Evolutionary conservation across 2,113 vertebrate species (phyloP).

Genomic region (Cynoglossus semilaevis): DNA sequence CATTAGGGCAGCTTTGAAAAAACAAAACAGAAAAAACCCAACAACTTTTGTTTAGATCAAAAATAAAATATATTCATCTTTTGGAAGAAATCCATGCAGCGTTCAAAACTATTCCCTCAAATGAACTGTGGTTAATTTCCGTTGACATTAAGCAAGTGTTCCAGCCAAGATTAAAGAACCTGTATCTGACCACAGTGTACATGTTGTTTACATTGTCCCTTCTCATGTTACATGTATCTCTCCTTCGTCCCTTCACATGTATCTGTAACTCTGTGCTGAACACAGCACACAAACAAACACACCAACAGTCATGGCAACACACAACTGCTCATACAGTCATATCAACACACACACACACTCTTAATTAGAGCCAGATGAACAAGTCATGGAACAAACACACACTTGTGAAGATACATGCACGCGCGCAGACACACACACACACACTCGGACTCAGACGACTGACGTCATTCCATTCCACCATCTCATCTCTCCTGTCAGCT

Average conservation of each 20-base stretch:
- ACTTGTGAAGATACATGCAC: neutral
- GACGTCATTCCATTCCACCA: conserved; percentile 69
- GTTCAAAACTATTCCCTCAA: no score
- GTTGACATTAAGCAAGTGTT: conserved; percentile 26
- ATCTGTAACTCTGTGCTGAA: conserved; percentile 39
- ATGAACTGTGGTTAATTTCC: conserved; percentile 9
- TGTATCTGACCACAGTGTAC: conserved; percentile 15
- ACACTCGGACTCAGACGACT: conserved; percentile 47
- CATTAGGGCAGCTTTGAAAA: no score
- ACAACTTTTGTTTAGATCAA: no score
- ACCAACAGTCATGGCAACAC: conserved; percentile 26
- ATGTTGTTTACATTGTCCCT: conserved; percentile 7
- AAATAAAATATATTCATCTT: no score
- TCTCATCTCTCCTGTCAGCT: conserved; percentile 69
- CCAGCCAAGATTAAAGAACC: conserved; percentile 5
- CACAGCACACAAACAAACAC: conserved; percentile 29
- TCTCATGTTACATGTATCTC: neutral
- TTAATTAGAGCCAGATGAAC: conserved; percentile 77
- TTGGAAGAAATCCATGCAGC: no score
- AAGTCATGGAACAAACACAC: conserved; percentile 50
- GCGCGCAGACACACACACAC: conserved; percentile 10
- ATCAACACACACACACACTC: conserved; percentile 15
- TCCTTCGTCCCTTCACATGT: neutral
- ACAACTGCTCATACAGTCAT: conserved; percentile 17
- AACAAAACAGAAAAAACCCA: no score